Conservation (phyloP, 1,140 invertebrate genomes). For the Hyles vespertilio region DNA sequence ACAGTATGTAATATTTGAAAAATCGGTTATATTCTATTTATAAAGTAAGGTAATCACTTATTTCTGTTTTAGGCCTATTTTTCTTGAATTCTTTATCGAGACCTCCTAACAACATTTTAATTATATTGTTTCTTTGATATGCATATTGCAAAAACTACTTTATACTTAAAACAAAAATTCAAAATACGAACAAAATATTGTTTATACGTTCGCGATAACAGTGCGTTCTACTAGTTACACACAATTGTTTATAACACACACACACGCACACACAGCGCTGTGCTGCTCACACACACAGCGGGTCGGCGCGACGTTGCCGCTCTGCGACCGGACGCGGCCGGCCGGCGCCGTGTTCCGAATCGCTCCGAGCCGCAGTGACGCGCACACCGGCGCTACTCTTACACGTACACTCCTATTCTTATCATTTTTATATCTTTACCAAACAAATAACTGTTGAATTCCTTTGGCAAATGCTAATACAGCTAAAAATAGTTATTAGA, state of each 20-base stretch:
- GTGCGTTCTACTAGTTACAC: too few species aligned
- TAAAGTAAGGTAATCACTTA: too few species aligned
- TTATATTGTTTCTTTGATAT: not conserved
- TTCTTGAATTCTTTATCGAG: not conserved
- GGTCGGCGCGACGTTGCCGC: slow-evolving; percentile 16
- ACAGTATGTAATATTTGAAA: too few species aligned
- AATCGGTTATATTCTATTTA: too few species aligned
- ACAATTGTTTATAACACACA: too few species aligned
- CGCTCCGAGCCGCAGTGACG: slow-evolving; percentile 13
- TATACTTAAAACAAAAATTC: not conserved
- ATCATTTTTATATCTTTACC: not conserved
- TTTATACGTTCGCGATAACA: not conserved
- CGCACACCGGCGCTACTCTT: slow-evolving; percentile 4
- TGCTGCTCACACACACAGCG: slow-evolving; percentile 13
- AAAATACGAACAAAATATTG: not conserved
- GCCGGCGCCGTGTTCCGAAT: slow-evolving; percentile 6
- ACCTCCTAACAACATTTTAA: not conserved
- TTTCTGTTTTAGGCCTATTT: too few species aligned
- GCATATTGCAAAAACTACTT: not conserved
- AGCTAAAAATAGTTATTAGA: too few species aligned
- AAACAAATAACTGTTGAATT: too few species aligned
- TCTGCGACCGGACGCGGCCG: slow-evolving; percentile 9
- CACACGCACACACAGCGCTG: not conserved
- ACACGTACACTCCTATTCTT: not conserved
- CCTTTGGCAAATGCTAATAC: too few species aligned